A percentile compares a stretch with the other conserved stretches of the same genome.
phyloP scores from a whole-genome alignment of 1,140 invertebrate species.

The Nasonia vitripennis region DNA sequence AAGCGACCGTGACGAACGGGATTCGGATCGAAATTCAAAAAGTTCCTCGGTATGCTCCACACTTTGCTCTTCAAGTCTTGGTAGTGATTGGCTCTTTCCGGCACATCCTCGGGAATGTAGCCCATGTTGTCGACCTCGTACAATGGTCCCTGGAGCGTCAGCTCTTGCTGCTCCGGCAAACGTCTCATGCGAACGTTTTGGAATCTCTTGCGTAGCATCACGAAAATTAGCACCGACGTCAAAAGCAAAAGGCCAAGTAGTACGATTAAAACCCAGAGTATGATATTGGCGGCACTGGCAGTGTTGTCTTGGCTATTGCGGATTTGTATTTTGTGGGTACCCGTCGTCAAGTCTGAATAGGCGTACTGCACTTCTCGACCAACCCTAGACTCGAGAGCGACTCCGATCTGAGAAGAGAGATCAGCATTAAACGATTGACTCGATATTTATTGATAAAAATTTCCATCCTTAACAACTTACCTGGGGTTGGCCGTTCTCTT shows the following conservation, averaged over 20 bases:
- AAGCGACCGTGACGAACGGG: slow-evolving; percentile 84
- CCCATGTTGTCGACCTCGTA: slow-evolving; percentile 77
- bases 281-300: slow-evolving; percentile 68
- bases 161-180: slow-evolving; percentile 79
- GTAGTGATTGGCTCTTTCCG: slow-evolving; percentile 81
- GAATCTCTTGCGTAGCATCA: slow-evolving; percentile 76
- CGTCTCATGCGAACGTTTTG: slow-evolving; percentile 67
- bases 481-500: slow-evolving; percentile 73
- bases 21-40: slow-evolving; percentile 80
- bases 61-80: slow-evolving; percentile 84
- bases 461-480: slow-evolving; percentile 2
- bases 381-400: slow-evolving; percentile 83
- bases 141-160: slow-evolving; percentile 80
- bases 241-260: slow-evolving; percentile 78
- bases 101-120: slow-evolving; percentile 84
- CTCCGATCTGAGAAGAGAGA: slow-evolving; percentile 73
- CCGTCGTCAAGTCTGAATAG: slow-evolving; percentile 79
- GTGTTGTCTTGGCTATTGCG: slow-evolving; percentile 51
- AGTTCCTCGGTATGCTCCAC: slow-evolving; percentile 83
- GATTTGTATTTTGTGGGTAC: slow-evolving; percentile 60
- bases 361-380: slow-evolving; percentile 79
- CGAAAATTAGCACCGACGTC: slow-evolving; percentile 78
- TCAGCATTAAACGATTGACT: not conserved
- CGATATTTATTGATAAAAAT: not conserved
- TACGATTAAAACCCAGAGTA: slow-evolving; percentile 79